Percentiles rank a stretch among this genome's conserved stretches.
Conservation (phyloP, 2,888 invertebrate species). For the Cybosia mesomella region DNA sequence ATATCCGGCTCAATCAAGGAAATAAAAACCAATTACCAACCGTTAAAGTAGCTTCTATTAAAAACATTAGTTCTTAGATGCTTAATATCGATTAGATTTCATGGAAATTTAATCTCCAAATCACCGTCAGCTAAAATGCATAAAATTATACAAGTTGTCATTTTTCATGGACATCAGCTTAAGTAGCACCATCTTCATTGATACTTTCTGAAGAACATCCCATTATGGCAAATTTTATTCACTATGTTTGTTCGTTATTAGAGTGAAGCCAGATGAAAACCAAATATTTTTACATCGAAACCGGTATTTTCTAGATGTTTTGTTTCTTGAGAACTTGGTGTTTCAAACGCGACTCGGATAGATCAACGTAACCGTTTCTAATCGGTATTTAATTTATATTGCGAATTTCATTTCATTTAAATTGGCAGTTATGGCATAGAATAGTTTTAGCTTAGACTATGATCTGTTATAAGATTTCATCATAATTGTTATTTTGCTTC, state of each 20-base stretch:
- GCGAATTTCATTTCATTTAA: conserved; percentile 27
- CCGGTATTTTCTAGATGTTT: conserved; percentile 10
- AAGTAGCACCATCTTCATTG: not conserved
- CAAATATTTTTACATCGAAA: conserved; percentile 12
- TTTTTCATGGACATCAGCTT: not conserved
- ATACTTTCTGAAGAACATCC: not conserved
- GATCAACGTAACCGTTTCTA: conserved; percentile 23
- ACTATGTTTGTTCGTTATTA: not conserved
- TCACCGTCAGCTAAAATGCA: not conserved
- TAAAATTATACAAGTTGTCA: conserved; percentile 8
- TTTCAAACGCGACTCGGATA: conserved; percentile 5
- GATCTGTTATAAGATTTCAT: conserved; percentile 10
- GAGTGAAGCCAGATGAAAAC: not conserved
- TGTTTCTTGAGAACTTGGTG: conserved; percentile 3
- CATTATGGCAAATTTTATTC: not conserved
- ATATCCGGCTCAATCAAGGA: not conserved
- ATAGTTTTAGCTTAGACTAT: conserved; percentile 8
- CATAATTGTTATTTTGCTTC: conserved; percentile 15
- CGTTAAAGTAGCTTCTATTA: not conserved
- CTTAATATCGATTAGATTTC: not conserved
- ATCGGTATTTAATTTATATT: conserved; percentile 23
- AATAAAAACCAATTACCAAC: not conserved
- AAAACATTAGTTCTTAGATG: not conserved
- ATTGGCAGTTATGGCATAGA: conserved; percentile 23
- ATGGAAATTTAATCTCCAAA: not conserved